phyloP scores from a whole-genome alignment of 2,113 vertebrate genomes.

The Blennius ocellaris region DNA sequence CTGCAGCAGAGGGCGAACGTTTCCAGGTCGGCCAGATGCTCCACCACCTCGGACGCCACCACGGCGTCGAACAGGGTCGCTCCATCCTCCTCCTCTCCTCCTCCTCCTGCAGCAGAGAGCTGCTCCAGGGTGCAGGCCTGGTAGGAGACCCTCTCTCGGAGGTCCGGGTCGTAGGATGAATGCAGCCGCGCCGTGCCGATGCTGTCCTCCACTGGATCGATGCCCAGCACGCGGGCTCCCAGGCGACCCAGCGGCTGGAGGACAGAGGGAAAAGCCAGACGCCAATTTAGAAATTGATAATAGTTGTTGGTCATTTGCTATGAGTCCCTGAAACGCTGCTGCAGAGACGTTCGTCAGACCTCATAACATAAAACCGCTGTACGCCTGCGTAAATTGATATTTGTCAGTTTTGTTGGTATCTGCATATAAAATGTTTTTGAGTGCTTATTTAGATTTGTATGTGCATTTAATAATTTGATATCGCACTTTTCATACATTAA shows the following conservation, averaged over 20 bases:
- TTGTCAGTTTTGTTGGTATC: too few relatives aligned
- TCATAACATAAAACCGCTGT: too few relatives aligned
- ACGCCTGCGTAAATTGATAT: too few relatives aligned
- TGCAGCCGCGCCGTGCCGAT: constrained; percentile 90
- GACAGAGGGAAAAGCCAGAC: too few relatives aligned
- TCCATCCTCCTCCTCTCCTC: constrained; percentile 3
- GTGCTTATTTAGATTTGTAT: too few relatives aligned
- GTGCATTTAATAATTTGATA: too few relatives aligned
- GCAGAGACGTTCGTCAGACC: too few relatives aligned
- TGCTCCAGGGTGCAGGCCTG: constrained; percentile 89
- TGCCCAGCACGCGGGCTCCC: constrained; percentile 90
- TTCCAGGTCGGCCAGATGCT: constrained; percentile 93
- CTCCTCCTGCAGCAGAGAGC: constrained; percentile 79
- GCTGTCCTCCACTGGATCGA: constrained; percentile 94
- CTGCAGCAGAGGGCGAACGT: constrained; percentile 89
- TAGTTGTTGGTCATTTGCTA: too few relatives aligned
- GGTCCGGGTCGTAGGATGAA: constrained; percentile 88
- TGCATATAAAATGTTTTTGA: too few relatives aligned
- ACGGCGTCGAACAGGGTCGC: constrained; percentile 87
- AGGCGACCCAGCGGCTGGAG: constrained; percentile 92
- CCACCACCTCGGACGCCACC: constrained; percentile 95
- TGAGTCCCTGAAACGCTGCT: too few relatives aligned
- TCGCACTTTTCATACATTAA: too few relatives aligned
- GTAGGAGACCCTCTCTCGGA: constrained; percentile 86
- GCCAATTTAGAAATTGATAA: too few relatives aligned